Percentiles rank a stretch among this genome's conserved stretches.
Conservation (phyloP, 1,140 invertebrate species). For the Vanessa tameamea region DNA sequence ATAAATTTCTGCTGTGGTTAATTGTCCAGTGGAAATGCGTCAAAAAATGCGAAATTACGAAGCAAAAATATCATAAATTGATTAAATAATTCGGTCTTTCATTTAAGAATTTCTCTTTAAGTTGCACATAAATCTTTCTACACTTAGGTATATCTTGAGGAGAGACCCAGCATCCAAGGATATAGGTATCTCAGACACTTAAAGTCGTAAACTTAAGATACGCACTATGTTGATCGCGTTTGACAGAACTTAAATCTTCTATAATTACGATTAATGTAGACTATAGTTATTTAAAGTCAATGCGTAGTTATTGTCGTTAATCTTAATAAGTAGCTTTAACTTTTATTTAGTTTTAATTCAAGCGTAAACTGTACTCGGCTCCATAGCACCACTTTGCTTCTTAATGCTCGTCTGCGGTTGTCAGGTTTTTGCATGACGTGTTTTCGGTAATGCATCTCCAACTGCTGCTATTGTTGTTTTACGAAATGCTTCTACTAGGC, state of each 20-base stretch:
- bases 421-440: conserved; percentile 50
- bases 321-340: conserved; percentile 27
- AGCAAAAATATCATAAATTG: no score
- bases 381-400: conserved; percentile 77
- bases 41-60: no score
- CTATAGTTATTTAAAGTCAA: not conserved
- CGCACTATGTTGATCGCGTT: no score
- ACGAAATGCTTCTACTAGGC: conserved; percentile 29
- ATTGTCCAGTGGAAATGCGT: no score
- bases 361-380: conserved; percentile 54
- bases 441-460: conserved; percentile 34
- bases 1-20: no score
- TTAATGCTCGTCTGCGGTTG: conserved; percentile 64
- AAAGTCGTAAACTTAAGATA: no score
- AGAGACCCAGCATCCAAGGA: conserved; percentile 22
- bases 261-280: no score
- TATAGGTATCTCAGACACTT: not conserved
- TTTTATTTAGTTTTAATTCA: conserved; percentile 41
- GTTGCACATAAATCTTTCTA: not conserved
- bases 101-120: no score
- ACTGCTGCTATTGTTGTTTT: conserved; percentile 36
- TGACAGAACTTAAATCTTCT: no score
- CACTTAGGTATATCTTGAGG: conserved; percentile 16
- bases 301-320: conserved; percentile 1
- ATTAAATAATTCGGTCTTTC: no score